phyloP scores from a whole-genome alignment of 2,113 vertebrate genomes.

The Pogona vitticeps region DNA sequence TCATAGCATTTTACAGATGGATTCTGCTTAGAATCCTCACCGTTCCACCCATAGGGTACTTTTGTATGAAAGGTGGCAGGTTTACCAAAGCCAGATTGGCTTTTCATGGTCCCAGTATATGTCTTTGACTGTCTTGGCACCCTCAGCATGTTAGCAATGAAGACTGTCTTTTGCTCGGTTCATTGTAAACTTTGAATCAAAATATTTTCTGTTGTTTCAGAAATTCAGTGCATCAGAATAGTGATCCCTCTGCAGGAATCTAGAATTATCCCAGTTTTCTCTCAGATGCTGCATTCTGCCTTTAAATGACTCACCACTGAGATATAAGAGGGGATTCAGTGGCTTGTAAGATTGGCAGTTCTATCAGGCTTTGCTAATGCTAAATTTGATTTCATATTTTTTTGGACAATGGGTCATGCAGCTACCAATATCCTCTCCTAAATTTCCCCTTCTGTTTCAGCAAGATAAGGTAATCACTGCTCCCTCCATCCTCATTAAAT shows the following conservation, averaged over 20 bases:
- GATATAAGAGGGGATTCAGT: not conserved
- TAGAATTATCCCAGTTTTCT: not conserved
- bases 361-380: not conserved
- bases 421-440: slow-evolving; percentile 2
- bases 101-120: not conserved
- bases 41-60: not conserved
- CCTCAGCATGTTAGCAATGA: too few relatives aligned
- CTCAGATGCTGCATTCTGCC: not conserved
- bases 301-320: not conserved
- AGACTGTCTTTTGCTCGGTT: too few relatives aligned
- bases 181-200: not conserved
- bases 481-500: slow-evolving; percentile 17
- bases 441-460: slow-evolving; percentile 27
- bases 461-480: slow-evolving; percentile 31
- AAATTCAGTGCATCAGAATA: not conserved
- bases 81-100: not conserved
- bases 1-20: not conserved
- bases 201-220: not conserved
- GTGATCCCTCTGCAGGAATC: not conserved
- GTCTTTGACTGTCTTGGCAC: too few relatives aligned
- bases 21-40: not conserved
- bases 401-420: rapidly evolving
- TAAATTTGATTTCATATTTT: not conserved
- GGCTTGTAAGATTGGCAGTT: not conserved
- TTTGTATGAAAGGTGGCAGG: not conserved